Evolutionary conservation across 2,797 vertebrate genomes (phyloP), one percentile per base, ranked within the genome.

Genomic region (Psittacula derbiana): DNA sequence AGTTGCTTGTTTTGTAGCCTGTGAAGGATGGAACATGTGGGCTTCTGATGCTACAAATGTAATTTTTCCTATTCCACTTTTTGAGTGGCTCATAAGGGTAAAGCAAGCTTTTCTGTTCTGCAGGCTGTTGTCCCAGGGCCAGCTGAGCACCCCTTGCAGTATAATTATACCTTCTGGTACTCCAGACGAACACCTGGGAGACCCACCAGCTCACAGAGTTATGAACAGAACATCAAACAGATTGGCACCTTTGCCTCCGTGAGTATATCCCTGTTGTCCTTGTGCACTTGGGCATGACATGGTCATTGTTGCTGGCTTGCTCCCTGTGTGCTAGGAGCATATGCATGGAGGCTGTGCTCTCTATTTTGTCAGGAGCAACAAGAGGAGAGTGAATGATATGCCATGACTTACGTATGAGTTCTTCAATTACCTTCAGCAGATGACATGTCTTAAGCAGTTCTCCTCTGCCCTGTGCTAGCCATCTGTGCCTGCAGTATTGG

Each of bases 151-250:
- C 98, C 98, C 19, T 75, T 98, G 93, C 98, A 98, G 96, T 98
- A 98, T 80, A 98, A 98, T 95, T 98, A 98, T 65, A 98, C 98
- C n/a, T 98, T 98, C 81, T 98, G 98, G 98, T 98, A 98, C 96
- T 98, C 98, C 24, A 96, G 98, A 33, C 97, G 98, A 62, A 98
- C 98, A 4, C 98, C 98, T 0, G 98, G 98, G 55, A 98, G 98
- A 43, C 98, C 98, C 40, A 98, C 98, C 79, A 98, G 98, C 96
- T 98, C 98, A 0, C 98, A 98, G 95, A 98, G 98, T 62, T 98
- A 98, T 0, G 98, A 98, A 18, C 98, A 98, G 98, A 98, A 98
- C 90, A 98, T 98, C 97, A 98, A 98, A 90, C 98, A 98, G 95
- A 98, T 98, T 3, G 98, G 98, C 96, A 98, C 98, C 93, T 98